phyloP scores from a whole-genome alignment of 2,797 vertebrate species.

The Bradypodion pumilum region DNA sequence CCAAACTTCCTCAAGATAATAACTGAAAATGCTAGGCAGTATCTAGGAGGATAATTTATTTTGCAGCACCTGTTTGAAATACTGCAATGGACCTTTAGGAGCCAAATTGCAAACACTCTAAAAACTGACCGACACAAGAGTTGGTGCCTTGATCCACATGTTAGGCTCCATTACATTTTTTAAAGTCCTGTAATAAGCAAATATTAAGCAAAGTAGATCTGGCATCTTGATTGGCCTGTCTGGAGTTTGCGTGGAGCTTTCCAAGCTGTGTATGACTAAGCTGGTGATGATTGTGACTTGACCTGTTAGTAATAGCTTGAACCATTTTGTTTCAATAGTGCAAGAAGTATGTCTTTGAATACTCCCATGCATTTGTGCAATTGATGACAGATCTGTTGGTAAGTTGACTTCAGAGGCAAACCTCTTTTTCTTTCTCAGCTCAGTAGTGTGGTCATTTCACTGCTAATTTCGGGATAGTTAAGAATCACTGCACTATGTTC shows the following conservation, averaged over 20 bases:
- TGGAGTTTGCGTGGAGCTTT: not conserved
- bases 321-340: conserved; percentile 76
- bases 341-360: conserved; percentile 82
- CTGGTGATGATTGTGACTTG: not conserved
- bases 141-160: not conserved
- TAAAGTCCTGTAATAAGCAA: not conserved
- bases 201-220: not conserved
- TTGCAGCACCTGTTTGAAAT: too few relatives aligned
- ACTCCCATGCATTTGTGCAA: conserved; percentile 67
- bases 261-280: not conserved
- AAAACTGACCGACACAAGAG: not conserved
- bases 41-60: too few relatives aligned
- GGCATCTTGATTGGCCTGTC: not conserved
- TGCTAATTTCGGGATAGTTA: not conserved
- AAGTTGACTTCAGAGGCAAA: conserved; percentile 61
- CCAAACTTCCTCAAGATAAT: too few relatives aligned
- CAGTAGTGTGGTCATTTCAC: not conserved
- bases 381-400: conserved; percentile 85
- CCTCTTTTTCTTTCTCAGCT: not conserved
- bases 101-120: not conserved
- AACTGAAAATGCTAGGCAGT: too few relatives aligned
- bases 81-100: too few relatives aligned
- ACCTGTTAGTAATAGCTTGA: not conserved
- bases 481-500: not conserved
- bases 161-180: not conserved